Percentiles rank a stretch among this genome's conserved stretches.
phyloP scores from a whole-genome alignment of 2,113 vertebrate species.

The Scartelaos histophorus region DNA sequence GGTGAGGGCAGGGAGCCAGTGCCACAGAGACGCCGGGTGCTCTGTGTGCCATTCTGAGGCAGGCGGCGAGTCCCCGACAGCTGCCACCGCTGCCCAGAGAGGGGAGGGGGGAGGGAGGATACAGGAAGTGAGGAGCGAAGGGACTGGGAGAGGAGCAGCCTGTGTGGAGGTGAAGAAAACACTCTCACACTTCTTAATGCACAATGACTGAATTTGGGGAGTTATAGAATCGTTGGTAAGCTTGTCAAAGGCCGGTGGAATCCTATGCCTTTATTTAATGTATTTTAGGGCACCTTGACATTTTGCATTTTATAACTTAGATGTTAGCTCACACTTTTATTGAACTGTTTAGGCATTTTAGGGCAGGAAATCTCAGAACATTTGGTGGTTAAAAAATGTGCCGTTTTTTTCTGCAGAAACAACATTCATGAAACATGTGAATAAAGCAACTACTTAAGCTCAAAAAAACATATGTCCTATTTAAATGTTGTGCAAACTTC shows the following conservation, averaged over 20 bases:
- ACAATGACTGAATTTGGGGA: background rate
- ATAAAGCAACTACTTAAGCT: too few species aligned
- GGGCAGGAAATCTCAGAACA: too few species aligned
- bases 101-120: conserved; percentile 26
- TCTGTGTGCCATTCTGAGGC: conserved; percentile 22
- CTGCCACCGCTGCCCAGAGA: conserved; percentile 43
- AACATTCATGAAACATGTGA: too few species aligned
- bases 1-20: conserved; percentile 50
- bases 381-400: too few species aligned
- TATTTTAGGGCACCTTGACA: background rate
- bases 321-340: background rate
- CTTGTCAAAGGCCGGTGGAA: background rate
- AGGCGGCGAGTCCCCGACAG: conserved; percentile 49
- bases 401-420: too few species aligned
- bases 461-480: too few species aligned
- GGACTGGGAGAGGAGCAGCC: conserved; percentile 31
- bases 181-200: background rate
- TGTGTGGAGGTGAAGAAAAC: background rate
- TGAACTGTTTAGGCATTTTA: background rate
- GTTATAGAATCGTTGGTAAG: background rate
- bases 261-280: background rate
- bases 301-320: background rate
- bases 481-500: too few species aligned
- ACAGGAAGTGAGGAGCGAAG: conserved; percentile 9
- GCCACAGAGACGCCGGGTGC: conserved; percentile 37